Evolutionary conservation across 2,888 invertebrate genomes (phyloP).

Genomic region (Lepeophtheirus nordmannii): DNA sequence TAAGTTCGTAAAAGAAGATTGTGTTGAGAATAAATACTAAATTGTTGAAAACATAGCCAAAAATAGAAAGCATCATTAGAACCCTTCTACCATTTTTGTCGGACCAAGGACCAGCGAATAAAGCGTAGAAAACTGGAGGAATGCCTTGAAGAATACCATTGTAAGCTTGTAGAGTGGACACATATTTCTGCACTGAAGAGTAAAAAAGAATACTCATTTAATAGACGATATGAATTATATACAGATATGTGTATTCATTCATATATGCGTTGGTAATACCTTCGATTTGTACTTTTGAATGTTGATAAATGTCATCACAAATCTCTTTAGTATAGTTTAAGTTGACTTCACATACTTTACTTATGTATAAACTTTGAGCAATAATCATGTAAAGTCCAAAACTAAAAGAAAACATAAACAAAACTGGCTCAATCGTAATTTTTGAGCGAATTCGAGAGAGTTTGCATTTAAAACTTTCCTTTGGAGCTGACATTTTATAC

Average conservation of each 20-base stretch:
- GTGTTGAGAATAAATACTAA: constrained; percentile 23
- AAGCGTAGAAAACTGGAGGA: constrained; percentile 18
- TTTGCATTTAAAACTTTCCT: not conserved
- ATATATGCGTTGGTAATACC: not conserved
- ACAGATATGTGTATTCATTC: not conserved
- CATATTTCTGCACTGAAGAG: constrained; percentile 16
- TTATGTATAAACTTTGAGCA: constrained; percentile 20
- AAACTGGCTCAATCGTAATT: constrained; percentile 17
- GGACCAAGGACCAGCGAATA: constrained; percentile 25
- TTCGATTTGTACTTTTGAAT: constrained; percentile 2
- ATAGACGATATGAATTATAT: not conserved
- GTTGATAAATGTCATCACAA: constrained; percentile 16
- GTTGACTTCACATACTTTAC: constrained; percentile 23
- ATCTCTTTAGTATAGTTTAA: constrained; percentile 18
- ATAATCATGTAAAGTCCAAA: constrained; percentile 17
- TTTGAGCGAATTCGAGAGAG: not conserved
- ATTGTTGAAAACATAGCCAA: constrained; percentile 23
- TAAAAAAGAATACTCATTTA: not conserved
- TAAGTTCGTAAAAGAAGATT: constrained; percentile 20
- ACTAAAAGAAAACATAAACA: constrained; percentile 12
- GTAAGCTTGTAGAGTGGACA: constrained; percentile 21
- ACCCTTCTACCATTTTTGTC: constrained; percentile 14
- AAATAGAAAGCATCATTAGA: constrained; percentile 16
- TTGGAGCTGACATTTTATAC: not conserved
- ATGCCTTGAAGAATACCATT: constrained; percentile 22